Evolutionary conservation across 92 coral and sea anemone species (phyloP).

Genomic region (Anthopleura xanthogrammica): DNA sequence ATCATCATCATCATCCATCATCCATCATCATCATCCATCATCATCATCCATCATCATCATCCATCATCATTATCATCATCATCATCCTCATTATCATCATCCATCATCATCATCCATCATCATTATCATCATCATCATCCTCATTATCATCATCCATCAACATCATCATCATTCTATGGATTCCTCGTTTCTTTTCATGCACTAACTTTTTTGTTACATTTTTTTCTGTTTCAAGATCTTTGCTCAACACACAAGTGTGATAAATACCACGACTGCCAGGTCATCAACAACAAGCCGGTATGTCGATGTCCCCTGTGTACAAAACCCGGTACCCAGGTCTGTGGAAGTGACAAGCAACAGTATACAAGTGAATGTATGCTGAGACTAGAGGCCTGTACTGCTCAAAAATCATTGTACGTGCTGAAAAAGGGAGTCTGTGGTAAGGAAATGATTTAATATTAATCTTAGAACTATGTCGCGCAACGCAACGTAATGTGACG

Average conservation of each 20-base stretch:
- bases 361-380: constrained; percentile 72
- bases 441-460: constrained; percentile 22
- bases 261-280: constrained; percentile 66
- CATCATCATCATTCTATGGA: not conserved
- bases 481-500: no score
- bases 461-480: not conserved
- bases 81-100: no score
- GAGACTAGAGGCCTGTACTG: constrained; percentile 75
- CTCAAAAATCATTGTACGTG: constrained; percentile 33
- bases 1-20: no score
- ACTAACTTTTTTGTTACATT: not conserved
- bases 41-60: no score
- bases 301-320: constrained; percentile 85
- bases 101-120: no score
- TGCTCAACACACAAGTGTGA: constrained; percentile 66
- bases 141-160: no score
- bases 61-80: no score
- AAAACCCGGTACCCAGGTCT: constrained; percentile 50
- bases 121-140: no score
- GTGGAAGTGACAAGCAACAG: constrained; percentile 70
- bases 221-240: constrained; percentile 30
- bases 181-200: not conserved
- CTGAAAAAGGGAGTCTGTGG: constrained; percentile 80
- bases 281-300: constrained; percentile 56
- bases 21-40: no score